These are phyloP conservation scores for Adoxophyes honmai DNA, from an alignment of 1,140 invertebrate genomes.

Conservation along the genomic window DNA sequence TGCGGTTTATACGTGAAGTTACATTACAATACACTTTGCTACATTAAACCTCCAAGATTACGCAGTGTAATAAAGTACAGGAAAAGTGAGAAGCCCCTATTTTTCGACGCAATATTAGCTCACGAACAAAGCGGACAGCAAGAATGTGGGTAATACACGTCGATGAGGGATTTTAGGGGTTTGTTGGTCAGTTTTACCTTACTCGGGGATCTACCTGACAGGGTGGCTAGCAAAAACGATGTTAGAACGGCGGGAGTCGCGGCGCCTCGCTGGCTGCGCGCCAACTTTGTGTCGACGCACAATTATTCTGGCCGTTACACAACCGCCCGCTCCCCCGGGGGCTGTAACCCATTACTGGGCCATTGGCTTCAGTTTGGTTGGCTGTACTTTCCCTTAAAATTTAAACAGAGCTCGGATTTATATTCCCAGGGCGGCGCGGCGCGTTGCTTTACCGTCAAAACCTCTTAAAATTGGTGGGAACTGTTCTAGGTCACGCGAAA, in stretches of 20 bases:
- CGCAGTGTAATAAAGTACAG: no score
- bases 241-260: not conserved
- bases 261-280: not conserved
- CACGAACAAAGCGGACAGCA: not conserved
- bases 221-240: not conserved
- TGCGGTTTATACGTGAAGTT: no score
- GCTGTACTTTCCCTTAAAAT: slow-evolving; percentile 8
- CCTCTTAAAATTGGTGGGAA: not conserved
- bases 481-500: not conserved
- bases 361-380: slow-evolving; percentile 26
- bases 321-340: slow-evolving; percentile 13
- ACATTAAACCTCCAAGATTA: no score
- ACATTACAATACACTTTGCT: no score
- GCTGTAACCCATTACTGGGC: slow-evolving; percentile 26
- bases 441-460: not conserved
- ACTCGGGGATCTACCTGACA: no score
- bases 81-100: not conserved
- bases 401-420: slow-evolving; percentile 19
- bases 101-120: not conserved
- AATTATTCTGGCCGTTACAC: slow-evolving; percentile 17
- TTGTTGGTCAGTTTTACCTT: not conserved
- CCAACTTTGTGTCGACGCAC: slow-evolving; percentile 1
- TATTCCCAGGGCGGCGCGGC: not conserved
- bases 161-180: not conserved
- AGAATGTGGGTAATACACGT: not conserved